Percentiles rank a stretch among this genome's conserved stretches.
Evolutionary conservation across 2,797 vertebrate genomes (phyloP).

Genomic region (Melanotaenia maccullochi): DNA sequence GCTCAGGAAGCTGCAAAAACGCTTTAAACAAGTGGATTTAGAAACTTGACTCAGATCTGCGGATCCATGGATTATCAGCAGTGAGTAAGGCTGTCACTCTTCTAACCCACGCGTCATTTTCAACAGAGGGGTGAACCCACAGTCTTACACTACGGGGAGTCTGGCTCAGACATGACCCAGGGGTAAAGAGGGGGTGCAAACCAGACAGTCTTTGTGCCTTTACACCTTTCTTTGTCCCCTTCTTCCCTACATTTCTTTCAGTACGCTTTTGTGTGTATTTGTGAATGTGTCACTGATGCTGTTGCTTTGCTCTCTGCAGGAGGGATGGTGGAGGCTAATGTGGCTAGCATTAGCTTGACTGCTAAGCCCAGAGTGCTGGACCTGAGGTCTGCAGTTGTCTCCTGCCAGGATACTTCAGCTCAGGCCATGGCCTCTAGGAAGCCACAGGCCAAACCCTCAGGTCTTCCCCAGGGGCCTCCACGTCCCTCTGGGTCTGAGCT

Average conservation of each 20-base stretch:
- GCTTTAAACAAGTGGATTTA: slow-evolving; percentile 49
- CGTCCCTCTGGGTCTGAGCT: slow-evolving; percentile 80
- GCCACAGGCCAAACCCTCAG: slow-evolving; percentile 74
- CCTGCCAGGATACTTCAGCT: slow-evolving; percentile 69
- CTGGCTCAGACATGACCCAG: slow-evolving; percentile 55
- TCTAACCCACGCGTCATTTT: slow-evolving; percentile 60
- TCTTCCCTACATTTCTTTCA: slow-evolving; percentile 41
- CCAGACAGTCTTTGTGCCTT: slow-evolving; percentile 44
- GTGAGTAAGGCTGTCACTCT: slow-evolving; percentile 66
- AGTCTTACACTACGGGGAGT: slow-evolving; percentile 65
- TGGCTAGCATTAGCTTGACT: slow-evolving; percentile 80
- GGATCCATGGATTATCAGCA: slow-evolving; percentile 71
- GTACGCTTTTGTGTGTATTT: slow-evolving; percentile 46
- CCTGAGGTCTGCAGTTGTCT: slow-evolving; percentile 77
- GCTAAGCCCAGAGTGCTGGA: slow-evolving; percentile 86
- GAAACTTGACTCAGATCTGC: slow-evolving; percentile 42
- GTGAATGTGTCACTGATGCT: slow-evolving; percentile 77
- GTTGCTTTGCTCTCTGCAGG: slow-evolving; percentile 88
- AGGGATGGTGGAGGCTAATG: slow-evolving; percentile 90
- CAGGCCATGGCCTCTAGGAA: slow-evolving; percentile 85
- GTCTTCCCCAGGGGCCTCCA: slow-evolving; percentile 78
- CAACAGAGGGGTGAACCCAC: slow-evolving; percentile 54
- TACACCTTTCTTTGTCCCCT: slow-evolving; percentile 30
- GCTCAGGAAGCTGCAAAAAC: slow-evolving; percentile 33
- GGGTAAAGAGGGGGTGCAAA: slow-evolving; percentile 36